Evolutionary conservation across 2,113 vertebrate species (phyloP).

Genomic region (Emydura subglobosa): DNA sequence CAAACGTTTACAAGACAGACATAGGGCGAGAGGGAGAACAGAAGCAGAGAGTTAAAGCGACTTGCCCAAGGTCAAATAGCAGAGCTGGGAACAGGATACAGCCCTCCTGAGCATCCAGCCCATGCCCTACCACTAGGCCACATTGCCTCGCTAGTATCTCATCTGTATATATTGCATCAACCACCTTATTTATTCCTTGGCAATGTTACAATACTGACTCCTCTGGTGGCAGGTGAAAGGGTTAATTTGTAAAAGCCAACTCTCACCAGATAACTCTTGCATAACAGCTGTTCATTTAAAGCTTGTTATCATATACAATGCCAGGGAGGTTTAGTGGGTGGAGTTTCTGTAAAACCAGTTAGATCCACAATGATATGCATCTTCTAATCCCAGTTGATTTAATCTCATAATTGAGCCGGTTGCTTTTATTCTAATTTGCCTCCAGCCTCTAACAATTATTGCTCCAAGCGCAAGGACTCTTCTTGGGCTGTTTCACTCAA

Average conservation of each 20-base stretch:
- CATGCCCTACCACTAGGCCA: not conserved
- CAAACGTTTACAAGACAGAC: not conserved
- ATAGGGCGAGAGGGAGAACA: not conserved
- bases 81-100: not conserved
- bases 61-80: not conserved
- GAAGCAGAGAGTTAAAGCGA: not conserved
- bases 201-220: not conserved
- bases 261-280: not conserved
- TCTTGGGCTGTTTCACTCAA: not conserved
- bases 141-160: not conserved
- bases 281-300: not conserved
- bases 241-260: not conserved
- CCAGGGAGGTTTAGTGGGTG: not conserved
- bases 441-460: constrained; percentile 31
- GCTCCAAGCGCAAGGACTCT: not conserved
- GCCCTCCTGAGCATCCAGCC: not conserved
- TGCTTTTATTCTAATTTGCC: constrained; percentile 31
- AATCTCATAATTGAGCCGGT: constrained; percentile 29
- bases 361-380: not conserved
- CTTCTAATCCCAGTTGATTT: constrained; percentile 15
- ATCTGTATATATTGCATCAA: not conserved
- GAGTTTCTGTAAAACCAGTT: not conserved
- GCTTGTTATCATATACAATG: not conserved
- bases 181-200: not conserved
- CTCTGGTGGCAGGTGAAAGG: not conserved